Base-by-base conservation (phyloP, 2,888 invertebrate species). In the Amphipyra berbera region DNA sequence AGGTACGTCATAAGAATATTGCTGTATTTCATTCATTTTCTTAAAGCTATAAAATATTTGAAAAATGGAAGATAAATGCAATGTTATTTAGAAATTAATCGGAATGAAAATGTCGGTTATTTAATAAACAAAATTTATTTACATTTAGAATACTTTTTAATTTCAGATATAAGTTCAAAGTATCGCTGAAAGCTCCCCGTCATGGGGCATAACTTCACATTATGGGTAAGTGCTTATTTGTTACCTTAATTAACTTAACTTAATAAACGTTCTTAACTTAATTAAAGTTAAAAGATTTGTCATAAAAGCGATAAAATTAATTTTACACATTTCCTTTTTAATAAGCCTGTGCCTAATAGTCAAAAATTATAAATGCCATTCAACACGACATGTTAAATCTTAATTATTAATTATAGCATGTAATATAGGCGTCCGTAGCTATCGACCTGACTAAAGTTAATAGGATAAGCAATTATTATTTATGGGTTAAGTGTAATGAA, bases 171-270 rank as follows among this genome's bases (percentile, higher is more conserved):
- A 79, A 76, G 70, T 76, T 76, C 67, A 72, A 75, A 63, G 58
- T 62, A 75, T 75, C 57, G 52, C 75, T 62, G 57, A 79, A 79
- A 82, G 59, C 72, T 80, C 94, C 94, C 94, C 91, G 83, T 84
- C 73, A 94, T 94, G 94, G 94, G 94, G 94, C 83, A 79, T 60
- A 85, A 83, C 70, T 73, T 84, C 64, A 68, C 83, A 66, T 67
- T 85, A 64, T 88, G 85, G 94, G 94, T 94, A 84, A 93, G 94
- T 89, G 37, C 60, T 71, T 58, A 69, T 54, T 57, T 41, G n/a
- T n/a, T n/a, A n/a, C 10, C 40, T 2, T 1, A 10, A 7, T n/a
- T 8, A 27, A 6, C 27, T 38, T 7, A 12, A 10, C 13, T 14
- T 45, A 35, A 38, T 3, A 13, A 41, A 33, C n/a, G n/a, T n/a